Conservation (phyloP, 2,113 vertebrate species). For the Lipotes vexillifer region DNA sequence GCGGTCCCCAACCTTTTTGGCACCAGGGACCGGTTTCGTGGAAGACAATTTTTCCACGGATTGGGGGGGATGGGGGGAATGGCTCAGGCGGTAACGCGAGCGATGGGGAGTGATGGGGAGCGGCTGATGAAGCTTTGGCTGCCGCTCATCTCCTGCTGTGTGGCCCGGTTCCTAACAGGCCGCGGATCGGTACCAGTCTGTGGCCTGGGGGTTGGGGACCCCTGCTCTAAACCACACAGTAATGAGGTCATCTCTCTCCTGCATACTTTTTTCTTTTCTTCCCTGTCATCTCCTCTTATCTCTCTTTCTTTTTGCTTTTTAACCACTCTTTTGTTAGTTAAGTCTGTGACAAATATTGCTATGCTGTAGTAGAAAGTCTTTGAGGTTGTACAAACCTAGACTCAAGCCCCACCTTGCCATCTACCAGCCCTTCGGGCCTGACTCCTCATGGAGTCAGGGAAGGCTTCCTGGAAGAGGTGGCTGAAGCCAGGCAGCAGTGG, state of each 20-base stretch:
- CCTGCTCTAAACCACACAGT: not conserved
- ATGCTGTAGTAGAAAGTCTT: not conserved
- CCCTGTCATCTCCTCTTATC: not conserved
- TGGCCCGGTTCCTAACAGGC: too few relatives aligned
- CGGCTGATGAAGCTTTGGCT: too few relatives aligned
- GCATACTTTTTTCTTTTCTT: not conserved
- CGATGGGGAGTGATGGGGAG: too few relatives aligned
- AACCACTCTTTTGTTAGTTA: not conserved
- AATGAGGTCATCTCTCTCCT: slow-evolving; percentile 16
- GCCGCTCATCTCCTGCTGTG: too few relatives aligned
- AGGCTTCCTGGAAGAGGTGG: not conserved
- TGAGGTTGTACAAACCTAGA: not conserved
- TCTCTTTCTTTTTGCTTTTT: not conserved
- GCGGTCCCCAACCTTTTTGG: too few relatives aligned
- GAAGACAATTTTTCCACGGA: too few relatives aligned
- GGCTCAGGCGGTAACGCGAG: too few relatives aligned
- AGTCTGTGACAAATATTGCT: not conserved
- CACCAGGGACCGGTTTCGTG: too few relatives aligned
- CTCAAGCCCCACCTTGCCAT: too few relatives aligned
- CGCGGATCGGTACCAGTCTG: too few relatives aligned
- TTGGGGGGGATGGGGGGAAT: too few relatives aligned
- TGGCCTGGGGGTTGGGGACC: too few relatives aligned
- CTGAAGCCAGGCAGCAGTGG: not conserved
- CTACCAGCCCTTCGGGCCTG: accelerated
- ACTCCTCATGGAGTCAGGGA: not conserved